These are phyloP conservation scores for Drosophila ustulata DNA, from an alignment of 2,888 invertebrate genomes.

Conservation along the genomic window DNA sequence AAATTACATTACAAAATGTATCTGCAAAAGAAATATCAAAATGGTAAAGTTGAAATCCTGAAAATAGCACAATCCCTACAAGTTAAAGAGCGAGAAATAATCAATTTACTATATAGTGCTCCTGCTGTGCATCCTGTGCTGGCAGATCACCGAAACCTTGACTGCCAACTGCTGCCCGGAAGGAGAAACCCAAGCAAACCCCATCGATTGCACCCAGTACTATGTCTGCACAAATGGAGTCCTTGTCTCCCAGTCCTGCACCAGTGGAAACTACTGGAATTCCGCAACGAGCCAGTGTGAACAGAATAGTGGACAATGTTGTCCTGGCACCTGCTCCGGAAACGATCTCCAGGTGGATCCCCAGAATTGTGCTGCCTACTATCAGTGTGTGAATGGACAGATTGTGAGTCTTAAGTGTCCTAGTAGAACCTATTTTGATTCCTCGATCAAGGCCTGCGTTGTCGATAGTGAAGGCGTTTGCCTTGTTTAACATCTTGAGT, in stretches of 20 bases:
- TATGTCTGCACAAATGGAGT: slow-evolving; percentile 47
- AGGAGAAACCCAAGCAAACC: slow-evolving; percentile 47
- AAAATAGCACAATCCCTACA: neutral
- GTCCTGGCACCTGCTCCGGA: slow-evolving; percentile 28
- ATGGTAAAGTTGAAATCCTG: slow-evolving; percentile 11
- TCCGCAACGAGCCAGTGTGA: slow-evolving; percentile 1
- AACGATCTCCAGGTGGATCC: slow-evolving; percentile 33
- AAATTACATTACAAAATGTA: slow-evolving; percentile 30
- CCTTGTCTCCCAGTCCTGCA: slow-evolving; percentile 38
- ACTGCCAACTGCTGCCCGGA: slow-evolving; percentile 46
- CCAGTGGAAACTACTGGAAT: slow-evolving; percentile 35
- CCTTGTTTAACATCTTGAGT: slow-evolving; percentile 44
- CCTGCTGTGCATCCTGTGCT: slow-evolving; percentile 36
- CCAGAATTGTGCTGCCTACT: slow-evolving; percentile 56
- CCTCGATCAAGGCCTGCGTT: slow-evolving; percentile 14
- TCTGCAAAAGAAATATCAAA: slow-evolving; percentile 4
- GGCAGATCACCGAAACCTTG: slow-evolving; percentile 27
- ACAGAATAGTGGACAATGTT: slow-evolving; percentile 25
- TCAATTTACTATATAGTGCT: slow-evolving; percentile 25
- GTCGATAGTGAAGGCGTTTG: slow-evolving; percentile 45
- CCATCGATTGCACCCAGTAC: slow-evolving; percentile 39
- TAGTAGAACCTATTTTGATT: slow-evolving; percentile 37
- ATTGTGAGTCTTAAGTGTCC: slow-evolving; percentile 40
- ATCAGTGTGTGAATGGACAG: slow-evolving; percentile 38
- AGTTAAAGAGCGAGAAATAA: no score